These are phyloP conservation scores for Euzophera pinguis DNA, from an alignment of 2,888 invertebrate genomes.

Conservation along the genomic window DNA sequence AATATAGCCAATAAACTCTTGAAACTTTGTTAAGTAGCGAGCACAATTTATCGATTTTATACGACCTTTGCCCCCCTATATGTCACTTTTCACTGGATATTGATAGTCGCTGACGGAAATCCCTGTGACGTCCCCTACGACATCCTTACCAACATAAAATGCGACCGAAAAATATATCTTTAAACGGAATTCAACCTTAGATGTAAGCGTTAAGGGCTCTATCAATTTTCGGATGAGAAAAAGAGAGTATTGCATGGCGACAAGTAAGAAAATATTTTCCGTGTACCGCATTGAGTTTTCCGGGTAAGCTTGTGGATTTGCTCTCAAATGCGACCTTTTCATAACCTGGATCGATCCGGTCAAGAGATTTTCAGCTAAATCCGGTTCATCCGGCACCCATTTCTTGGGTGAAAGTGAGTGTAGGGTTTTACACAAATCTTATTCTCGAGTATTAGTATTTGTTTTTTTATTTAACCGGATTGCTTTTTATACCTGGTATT, in stretches of 20 bases:
- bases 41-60: slow-evolving; percentile 73
- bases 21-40: slow-evolving; percentile 67
- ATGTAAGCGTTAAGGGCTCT: slow-evolving; percentile 22
- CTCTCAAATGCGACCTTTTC: slow-evolving; percentile 60
- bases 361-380: slow-evolving; percentile 57
- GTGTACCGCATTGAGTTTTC: slow-evolving; percentile 63
- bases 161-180: background rate
- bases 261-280: slow-evolving; percentile 63
- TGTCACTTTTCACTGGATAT: slow-evolving; percentile 71
- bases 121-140: slow-evolving; percentile 54
- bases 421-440: slow-evolving; percentile 15
- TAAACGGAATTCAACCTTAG: slow-evolving; percentile 31
- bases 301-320: slow-evolving; percentile 55
- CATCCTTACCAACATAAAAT: slow-evolving; percentile 21
- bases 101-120: slow-evolving; percentile 72
- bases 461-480: background rate
- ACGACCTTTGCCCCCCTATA: slow-evolving; percentile 68
- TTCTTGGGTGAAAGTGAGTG: slow-evolving; percentile 26
- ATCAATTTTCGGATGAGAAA: slow-evolving; percentile 16
- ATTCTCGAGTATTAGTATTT: slow-evolving; percentile 5
- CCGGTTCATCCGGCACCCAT: slow-evolving; percentile 43
- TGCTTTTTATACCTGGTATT: too few relatives aligned
- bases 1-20: slow-evolving; percentile 69
- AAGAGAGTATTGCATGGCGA: slow-evolving; percentile 43
- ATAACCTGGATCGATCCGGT: slow-evolving; percentile 67